phyloP scores from a whole-genome alignment of 2,113 vertebrate species.

The Oceanodroma tethys region DNA sequence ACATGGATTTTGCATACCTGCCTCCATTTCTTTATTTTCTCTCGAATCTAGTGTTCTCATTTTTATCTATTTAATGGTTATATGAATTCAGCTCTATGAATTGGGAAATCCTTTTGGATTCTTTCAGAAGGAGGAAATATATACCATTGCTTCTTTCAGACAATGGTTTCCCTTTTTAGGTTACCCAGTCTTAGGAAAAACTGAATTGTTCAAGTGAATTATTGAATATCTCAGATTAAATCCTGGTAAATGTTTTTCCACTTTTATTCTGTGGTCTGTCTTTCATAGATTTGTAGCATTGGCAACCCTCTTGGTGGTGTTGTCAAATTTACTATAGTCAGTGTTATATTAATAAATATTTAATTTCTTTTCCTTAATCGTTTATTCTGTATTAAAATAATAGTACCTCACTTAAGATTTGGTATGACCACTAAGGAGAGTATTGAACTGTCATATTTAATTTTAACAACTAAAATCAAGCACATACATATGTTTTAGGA shows the following conservation, averaged over 20 bases:
- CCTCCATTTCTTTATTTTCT: background rate
- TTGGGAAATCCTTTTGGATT: background rate
- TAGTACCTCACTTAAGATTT: background rate
- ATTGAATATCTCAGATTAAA: background rate
- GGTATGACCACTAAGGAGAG: background rate
- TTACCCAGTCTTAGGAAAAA: background rate
- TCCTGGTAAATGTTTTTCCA: background rate
- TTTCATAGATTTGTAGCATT: background rate
- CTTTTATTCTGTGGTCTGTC: background rate
- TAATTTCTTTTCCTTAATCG: background rate
- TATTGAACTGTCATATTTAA: background rate
- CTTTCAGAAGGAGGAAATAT: background rate
- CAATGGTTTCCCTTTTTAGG: background rate
- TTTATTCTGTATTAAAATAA: background rate
- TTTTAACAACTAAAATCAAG: background rate
- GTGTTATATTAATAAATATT: background rate
- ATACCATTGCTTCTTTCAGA: background rate
- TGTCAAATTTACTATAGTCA: background rate
- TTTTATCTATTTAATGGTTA: background rate
- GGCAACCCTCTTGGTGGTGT: background rate
- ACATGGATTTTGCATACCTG: background rate
- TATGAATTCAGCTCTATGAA: background rate
- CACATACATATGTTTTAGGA: background rate
- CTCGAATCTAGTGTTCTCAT: background rate
- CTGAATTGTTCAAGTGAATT: background rate